These are phyloP conservation scores for Penaeus chinensis DNA, from an alignment of 1,140 invertebrate species.

Conservation along the genomic window DNA sequence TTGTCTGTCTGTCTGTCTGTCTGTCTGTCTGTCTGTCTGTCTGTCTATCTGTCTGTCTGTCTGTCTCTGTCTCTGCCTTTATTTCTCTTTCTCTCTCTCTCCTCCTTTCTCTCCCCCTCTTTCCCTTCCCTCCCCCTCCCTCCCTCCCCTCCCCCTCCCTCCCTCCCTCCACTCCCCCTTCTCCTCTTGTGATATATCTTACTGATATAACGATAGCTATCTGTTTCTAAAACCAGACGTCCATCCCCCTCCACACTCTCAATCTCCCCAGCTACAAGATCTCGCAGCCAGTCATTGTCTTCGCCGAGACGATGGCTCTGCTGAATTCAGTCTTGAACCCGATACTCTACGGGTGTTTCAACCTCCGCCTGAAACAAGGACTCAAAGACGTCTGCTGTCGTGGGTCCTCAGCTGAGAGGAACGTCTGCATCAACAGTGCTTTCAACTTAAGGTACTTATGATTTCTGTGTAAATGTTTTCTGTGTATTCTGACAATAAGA, in stretches of 20 bases:
- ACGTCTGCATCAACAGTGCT: conserved; percentile 5
- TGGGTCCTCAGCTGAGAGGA: background rate
- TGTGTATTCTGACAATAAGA: no score
- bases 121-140: no score
- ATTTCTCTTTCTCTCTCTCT: background rate
- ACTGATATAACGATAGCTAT: background rate
- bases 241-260: background rate
- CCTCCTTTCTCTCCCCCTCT: no score
- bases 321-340: conserved; percentile 94
- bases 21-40: background rate
- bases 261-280: conserved; percentile 79
- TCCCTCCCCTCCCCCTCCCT: background rate
- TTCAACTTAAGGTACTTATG: conserved; percentile 19
- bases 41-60: background rate
- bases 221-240: background rate
- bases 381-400: conserved; percentile 62
- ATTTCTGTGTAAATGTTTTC: background rate
- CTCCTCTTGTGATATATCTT: background rate
- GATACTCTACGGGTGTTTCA: conserved; percentile 79
- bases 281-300: conserved; percentile 77
- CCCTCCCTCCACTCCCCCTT: background rate
- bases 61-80: background rate
- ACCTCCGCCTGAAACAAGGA: conserved; percentile 65
- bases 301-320: conserved; percentile 84
- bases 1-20: conserved; percentile 7